Evolutionary conservation across 2,113 vertebrate species (phyloP).

Genomic region (Tachycineta bicolor): DNA sequence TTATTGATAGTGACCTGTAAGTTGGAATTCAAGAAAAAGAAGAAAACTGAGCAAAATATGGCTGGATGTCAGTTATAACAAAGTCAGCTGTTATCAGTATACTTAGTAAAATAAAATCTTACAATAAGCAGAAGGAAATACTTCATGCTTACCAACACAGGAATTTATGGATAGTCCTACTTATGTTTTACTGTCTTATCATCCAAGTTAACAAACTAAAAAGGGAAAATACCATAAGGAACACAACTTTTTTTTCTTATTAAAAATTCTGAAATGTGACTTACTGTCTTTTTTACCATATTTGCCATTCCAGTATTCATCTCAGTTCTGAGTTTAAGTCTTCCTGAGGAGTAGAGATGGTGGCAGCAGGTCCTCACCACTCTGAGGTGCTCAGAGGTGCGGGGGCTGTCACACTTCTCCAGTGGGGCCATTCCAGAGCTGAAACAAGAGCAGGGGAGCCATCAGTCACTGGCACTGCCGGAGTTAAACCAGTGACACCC

Average conservation of each 20-base stretch:
- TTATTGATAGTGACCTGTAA: not conserved
- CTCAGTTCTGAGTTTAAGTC: not conserved
- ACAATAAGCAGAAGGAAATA: rapidly evolving
- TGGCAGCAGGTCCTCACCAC: not conserved
- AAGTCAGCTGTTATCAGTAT: not conserved
- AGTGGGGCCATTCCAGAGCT: not conserved
- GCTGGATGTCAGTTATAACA: not conserved
- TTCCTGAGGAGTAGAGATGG: not conserved
- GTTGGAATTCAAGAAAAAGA: not conserved
- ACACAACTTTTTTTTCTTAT: not conserved
- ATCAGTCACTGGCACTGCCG: not conserved
- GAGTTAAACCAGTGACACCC: not conserved
- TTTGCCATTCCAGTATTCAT: not conserved
- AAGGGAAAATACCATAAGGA: not conserved
- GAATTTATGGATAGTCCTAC: not conserved
- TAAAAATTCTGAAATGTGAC: not conserved
- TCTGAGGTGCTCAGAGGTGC: not conserved
- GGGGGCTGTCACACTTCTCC: not conserved
- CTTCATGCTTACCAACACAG: not conserved
- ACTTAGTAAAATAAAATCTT: not conserved
- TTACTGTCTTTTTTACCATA: not conserved
- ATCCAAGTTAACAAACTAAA: not conserved
- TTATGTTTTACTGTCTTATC: not conserved
- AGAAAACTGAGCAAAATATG: not conserved
- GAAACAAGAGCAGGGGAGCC: not conserved